A percentile compares a stretch with the other conserved stretches of the same genome.
These are phyloP conservation scores for Copidosoma aretas DNA, from an alignment of 2,888 invertebrate species.

Conservation along the genomic window DNA sequence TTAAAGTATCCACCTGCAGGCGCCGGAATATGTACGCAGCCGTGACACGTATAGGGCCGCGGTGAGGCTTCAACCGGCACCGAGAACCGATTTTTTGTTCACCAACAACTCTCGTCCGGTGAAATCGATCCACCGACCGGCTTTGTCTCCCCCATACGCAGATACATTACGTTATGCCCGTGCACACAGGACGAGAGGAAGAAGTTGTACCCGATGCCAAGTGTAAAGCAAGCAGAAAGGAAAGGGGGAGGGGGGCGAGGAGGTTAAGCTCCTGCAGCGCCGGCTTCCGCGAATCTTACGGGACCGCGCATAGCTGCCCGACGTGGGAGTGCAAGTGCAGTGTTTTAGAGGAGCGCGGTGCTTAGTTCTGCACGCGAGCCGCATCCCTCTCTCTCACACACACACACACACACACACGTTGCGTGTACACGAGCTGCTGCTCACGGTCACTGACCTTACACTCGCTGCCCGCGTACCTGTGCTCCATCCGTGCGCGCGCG, in stretches of 20 bases:
- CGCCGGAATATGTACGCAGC: too few relatives aligned
- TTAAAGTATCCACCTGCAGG: too few relatives aligned
- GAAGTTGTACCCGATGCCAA: background rate
- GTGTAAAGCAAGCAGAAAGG: slow-evolving; percentile 11
- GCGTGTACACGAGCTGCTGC: slow-evolving; percentile 43
- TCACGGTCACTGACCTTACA: slow-evolving; percentile 45
- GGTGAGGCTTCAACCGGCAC: too few relatives aligned
- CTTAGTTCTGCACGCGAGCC: slow-evolving; percentile 23
- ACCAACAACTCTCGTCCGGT: too few relatives aligned
- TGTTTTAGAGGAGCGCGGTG: slow-evolving; percentile 18
- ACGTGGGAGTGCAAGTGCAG: slow-evolving; percentile 60
- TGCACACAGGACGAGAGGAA: background rate
- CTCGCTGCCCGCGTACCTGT: background rate
- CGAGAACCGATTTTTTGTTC: too few relatives aligned
- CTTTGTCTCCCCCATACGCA: too few relatives aligned
- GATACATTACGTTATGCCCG: too few relatives aligned
- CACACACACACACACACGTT: slow-evolving; percentile 9
- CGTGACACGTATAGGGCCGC: too few relatives aligned
- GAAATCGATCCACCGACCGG: slow-evolving; percentile 27
- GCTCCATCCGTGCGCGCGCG: too few relatives aligned
- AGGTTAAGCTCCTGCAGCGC: background rate
- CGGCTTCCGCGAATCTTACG: slow-evolving; percentile 61
- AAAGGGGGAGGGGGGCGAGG: slow-evolving; percentile 25
- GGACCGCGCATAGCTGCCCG: slow-evolving; percentile 56
- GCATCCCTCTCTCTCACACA: slow-evolving; percentile 19